phyloP scores from a whole-genome alignment of 1,140 invertebrate genomes.

The Lethocerus indicus region DNA sequence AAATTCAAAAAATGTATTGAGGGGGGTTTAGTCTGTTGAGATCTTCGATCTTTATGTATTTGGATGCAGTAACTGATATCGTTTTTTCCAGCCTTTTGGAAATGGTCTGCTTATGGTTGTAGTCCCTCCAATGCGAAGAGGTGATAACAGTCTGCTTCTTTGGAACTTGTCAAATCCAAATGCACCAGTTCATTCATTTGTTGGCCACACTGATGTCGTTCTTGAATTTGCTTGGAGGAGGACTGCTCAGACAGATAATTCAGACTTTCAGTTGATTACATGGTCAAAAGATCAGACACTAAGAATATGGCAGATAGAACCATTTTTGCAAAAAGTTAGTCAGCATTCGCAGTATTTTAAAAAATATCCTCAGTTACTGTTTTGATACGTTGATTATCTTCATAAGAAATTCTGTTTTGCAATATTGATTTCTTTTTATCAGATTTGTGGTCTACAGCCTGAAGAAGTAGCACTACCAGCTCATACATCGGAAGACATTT shows the following conservation, averaged over 20 bases:
- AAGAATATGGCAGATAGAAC: slow-evolving; percentile 77
- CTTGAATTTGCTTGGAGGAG: slow-evolving; percentile 85
- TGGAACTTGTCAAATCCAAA: slow-evolving; percentile 59
- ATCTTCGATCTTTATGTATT: too few species aligned
- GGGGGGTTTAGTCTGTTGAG: too few species aligned
- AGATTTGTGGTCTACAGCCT: slow-evolving; percentile 26
- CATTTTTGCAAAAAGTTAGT: slow-evolving; percentile 54
- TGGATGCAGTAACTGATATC: slow-evolving; percentile 1
- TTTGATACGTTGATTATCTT: not conserved
- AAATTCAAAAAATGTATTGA: too few species aligned
- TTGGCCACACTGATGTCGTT: slow-evolving; percentile 84
- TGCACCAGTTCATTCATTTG: slow-evolving; percentile 68
- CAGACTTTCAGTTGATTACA: slow-evolving; percentile 75
- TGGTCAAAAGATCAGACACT: slow-evolving; percentile 91
- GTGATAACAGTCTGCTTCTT: slow-evolving; percentile 63
- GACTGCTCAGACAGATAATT: slow-evolving; percentile 26
- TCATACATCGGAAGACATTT: too few species aligned
- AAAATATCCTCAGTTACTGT: too few species aligned
- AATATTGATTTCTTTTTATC: slow-evolving; percentile 9
- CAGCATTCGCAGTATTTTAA: slow-evolving; percentile 15
- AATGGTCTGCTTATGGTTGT: slow-evolving; percentile 81
- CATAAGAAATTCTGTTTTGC: not conserved
- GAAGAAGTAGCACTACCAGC: slow-evolving; percentile 10
- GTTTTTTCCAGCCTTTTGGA: slow-evolving; percentile 59
- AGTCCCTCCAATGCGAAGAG: slow-evolving; percentile 57